A percentile compares a stretch with the other conserved stretches of the same genome.
phyloP scores from a whole-genome alignment of 2,888 invertebrate species.

The Pseudanteris insignis region DNA sequence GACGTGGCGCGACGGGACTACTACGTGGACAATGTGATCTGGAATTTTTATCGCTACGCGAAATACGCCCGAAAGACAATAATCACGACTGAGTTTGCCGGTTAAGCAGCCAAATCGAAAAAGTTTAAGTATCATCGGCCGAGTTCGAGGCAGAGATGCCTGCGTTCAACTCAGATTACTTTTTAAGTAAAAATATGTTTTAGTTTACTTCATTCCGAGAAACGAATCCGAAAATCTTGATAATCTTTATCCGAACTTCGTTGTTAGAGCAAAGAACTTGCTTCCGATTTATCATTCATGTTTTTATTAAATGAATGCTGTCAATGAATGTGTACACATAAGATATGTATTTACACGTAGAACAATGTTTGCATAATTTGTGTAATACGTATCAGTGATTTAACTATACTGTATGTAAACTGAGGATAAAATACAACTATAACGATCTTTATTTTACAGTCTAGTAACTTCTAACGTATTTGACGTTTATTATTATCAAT shows the following conservation, averaged over 20 bases:
- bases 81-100: slow-evolving; percentile 31
- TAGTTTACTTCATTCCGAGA: slow-evolving; percentile 47
- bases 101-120: slow-evolving; percentile 46
- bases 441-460: too few species aligned
- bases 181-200: slow-evolving; percentile 53
- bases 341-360: background rate
- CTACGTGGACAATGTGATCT: slow-evolving; percentile 18
- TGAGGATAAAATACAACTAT: too few species aligned
- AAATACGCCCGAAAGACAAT: slow-evolving; percentile 28
- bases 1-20: slow-evolving; percentile 1
- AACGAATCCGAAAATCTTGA: slow-evolving; percentile 53
- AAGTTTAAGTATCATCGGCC: slow-evolving; percentile 39
- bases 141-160: slow-evolving; percentile 18
- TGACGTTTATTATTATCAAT: too few species aligned
- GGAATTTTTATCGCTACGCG: slow-evolving; percentile 22
- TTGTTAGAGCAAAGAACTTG: slow-evolving; percentile 45
- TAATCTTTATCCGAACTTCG: slow-evolving; percentile 50
- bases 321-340: slow-evolving; percentile 4
- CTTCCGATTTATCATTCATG: slow-evolving; percentile 27
- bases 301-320: slow-evolving; percentile 11
- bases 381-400: too few species aligned
- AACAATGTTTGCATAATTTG: too few species aligned
- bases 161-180: slow-evolving; percentile 49
- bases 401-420: too few species aligned
- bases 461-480: too few species aligned